These are phyloP conservation scores for Catharus bicknelli DNA, from an alignment of 2,113 vertebrate genomes.

Conservation along the genomic window DNA sequence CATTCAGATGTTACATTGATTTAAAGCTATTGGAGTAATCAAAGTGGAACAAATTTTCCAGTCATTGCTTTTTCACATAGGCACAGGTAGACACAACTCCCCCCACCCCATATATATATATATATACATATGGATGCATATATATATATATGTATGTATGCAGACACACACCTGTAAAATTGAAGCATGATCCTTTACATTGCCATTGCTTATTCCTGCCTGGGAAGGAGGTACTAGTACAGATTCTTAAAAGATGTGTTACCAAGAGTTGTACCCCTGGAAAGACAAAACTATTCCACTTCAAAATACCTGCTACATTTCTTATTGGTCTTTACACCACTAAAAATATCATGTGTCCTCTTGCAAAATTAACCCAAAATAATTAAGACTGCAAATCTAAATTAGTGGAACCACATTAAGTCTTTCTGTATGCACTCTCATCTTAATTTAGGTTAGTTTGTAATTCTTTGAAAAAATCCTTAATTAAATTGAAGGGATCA, in stretches of 20 bases:
- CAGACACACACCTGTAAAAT: neutral
- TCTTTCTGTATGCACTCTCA: neutral
- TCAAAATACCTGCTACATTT: neutral
- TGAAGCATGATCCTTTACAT: neutral
- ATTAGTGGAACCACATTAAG: neutral
- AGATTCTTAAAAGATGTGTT: neutral
- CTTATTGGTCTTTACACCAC: neutral
- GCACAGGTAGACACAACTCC: neutral
- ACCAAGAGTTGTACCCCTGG: neutral
- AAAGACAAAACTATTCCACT: neutral
- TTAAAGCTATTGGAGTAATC: neutral
- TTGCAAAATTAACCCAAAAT: neutral
- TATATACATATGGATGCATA: too few relatives aligned
- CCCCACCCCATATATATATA: neutral
- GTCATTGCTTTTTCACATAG: neutral
- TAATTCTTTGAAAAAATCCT: neutral
- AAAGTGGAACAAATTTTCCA: neutral
- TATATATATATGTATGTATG: too few relatives aligned
- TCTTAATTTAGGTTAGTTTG: neutral
- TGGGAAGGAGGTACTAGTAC: neutral
- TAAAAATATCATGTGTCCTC: rapidly evolving
- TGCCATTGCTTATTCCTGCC: neutral
- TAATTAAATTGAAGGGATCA: neutral
- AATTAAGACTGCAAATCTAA: neutral
- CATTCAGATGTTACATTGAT: neutral